Base-by-base conservation (phyloP, 2,113 vertebrate species). In the Laterallus jamaicensis region DNA sequence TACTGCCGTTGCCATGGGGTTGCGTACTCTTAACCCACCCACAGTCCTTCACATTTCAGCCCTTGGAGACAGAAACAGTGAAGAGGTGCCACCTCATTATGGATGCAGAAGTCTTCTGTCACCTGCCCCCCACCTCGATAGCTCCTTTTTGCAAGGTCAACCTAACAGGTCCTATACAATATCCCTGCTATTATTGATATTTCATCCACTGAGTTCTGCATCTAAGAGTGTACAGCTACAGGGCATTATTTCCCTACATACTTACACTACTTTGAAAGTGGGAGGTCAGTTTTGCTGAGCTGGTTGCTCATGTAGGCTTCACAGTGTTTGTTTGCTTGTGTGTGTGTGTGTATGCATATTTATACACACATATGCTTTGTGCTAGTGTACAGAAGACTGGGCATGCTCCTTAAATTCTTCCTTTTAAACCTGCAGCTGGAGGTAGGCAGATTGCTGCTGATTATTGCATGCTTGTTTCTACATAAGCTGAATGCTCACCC, bases 41-140 rank as follows among this genome's bases (percentile, higher is more conserved):
- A 55, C 37, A 26, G 44, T 7, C 59, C 66, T 69, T 69, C 67
- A n/a, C 13, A 18, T 77, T 26, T 44, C 71, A 66, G 12, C 40
- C 28, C 12, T 80, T 6, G 49, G 11, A 77, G 26, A 3, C 40
- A 90, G 26, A 62, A 66, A 39, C 13, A 50, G 28, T 9, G 7
- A 77, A 58, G 50, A 92, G 15, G 13, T 54, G 47, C 21, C 47
- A 80, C 10, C 32, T 69, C 20, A 26, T n/a, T 28, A 20, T 2
- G 32, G 13, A 16, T 24, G 19, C 44, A 49, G 28, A 82, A 35
- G 19, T 73, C 18, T 10, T 69, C 35, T 40, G 31, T 56, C 29
- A 64, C 17, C 63, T 29, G 2, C 32, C 26, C 66, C 19, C 20
- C 22, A 44, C 35, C 26, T 74, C 2, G 0, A 7, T 10, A 35